Evolutionary conservation across 1,140 invertebrate genomes (phyloP), one percentile per base, ranked within the genome.

Genomic region (Drosophila biarmipes): DNA sequence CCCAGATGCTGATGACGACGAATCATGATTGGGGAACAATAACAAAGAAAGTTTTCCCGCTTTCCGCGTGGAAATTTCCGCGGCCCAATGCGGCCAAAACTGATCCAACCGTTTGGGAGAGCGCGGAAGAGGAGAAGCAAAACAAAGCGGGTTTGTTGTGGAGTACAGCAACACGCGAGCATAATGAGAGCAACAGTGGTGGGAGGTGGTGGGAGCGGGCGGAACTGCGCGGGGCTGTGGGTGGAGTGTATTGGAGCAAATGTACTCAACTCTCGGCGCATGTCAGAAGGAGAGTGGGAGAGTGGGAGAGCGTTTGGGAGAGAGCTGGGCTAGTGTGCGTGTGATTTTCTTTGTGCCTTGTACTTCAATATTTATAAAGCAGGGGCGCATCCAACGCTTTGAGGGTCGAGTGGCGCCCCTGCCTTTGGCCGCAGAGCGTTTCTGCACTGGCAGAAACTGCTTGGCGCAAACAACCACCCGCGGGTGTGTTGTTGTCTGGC

Each of bases 401-500:
- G n/a, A 4, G 12, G 31, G 43, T 6, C 6, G 11, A 19, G 29
- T n/a, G 15, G 29, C 31, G 1, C 29, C 5, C 14, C 21, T 6
- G 31, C 37, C 34, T 19, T 51, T 51, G 4, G 15, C 17, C 21
- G 14, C 27, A 34, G n/a, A 51, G 6, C 14, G 19, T 11, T n/a
- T 2, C 19, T 40, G 37, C 46, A 29, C 11, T 52, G 11, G 11
- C 19, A 15, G 31, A 63, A 72, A 14, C n/a, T 59, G 54, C 61
- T 42, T 55, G 35, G 34, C 66, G 40, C 45, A 75, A 59, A 34
- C 31, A 63, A 35, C 49, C 38, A 21, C 45, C 80, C 56, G 40
- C 40, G 49, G 56, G 58, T 57, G 49, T 80, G 53, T 66, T 78
- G 59, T 67, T 78, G 82, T 81, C 82, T 87, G 82, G 78, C 51